Evolutionary conservation across 2,797 vertebrate species (phyloP).

Genomic region (Gymnothorax javanicus): DNA sequence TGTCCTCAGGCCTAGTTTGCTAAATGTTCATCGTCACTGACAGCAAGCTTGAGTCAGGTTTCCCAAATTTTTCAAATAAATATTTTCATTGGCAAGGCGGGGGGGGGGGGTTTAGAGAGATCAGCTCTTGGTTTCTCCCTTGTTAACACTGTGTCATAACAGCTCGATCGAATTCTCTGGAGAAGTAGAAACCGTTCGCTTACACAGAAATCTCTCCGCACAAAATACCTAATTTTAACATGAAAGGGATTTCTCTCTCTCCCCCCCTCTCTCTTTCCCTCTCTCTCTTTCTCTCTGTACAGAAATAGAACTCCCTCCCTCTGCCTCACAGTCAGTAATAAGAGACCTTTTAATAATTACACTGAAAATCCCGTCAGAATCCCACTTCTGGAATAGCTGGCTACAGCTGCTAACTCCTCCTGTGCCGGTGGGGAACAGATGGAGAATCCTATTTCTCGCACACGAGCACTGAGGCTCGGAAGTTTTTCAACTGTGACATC

Average conservation of each 20-base stretch:
- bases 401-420: not conserved
- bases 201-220: not conserved
- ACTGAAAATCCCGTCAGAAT: not conserved
- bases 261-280: not conserved
- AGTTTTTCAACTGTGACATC: too few relatives aligned
- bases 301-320: not conserved
- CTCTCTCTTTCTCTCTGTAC: not conserved
- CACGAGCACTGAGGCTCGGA: too few relatives aligned
- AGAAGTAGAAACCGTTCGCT: not conserved
- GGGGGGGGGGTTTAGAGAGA: too few relatives aligned
- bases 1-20: not conserved
- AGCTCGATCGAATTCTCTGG: not conserved
- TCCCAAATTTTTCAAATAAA: not conserved
- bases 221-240: conserved; percentile 3
- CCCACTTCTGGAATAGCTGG: not conserved
- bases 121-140: not conserved
- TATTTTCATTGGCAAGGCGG: not conserved
- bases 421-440: not conserved
- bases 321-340: not conserved
- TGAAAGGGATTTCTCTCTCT: not conserved
- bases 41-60: not conserved
- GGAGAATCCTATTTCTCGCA: not conserved
- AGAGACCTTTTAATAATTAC: not conserved
- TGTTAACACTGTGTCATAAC: not conserved
- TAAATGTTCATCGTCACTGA: not conserved